Conservation (phyloP, 2,888 invertebrate genomes). For the Ommatoiulus sabulosus region DNA sequence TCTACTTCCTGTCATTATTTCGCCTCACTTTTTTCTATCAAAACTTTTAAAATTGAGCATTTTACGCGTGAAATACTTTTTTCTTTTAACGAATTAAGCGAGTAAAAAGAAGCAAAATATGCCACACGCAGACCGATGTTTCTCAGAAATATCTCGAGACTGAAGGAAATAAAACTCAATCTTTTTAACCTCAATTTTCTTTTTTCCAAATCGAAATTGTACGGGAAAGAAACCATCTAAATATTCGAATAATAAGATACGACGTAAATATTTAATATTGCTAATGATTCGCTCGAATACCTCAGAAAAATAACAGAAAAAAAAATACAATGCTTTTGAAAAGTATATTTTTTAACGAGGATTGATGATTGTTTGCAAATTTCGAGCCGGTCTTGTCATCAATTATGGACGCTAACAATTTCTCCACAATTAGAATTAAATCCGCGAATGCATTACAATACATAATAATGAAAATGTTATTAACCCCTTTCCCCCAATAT, state of each 20-base stretch:
- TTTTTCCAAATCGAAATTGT: too few species aligned
- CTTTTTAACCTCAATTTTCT: background rate
- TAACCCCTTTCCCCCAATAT: too few species aligned
- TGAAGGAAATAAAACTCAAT: background rate
- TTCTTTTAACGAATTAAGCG: background rate
- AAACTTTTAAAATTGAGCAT: background rate
- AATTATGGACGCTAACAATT: too few species aligned
- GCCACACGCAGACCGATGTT: background rate
- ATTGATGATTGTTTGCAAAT: background rate
- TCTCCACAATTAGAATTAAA: too few species aligned
- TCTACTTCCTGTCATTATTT: conserved; percentile 34
- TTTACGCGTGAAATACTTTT: background rate
- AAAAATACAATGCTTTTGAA: too few species aligned
- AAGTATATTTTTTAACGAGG: background rate
- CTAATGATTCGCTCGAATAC: too few species aligned
- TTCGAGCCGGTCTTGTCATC: background rate
- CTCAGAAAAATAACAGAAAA: too few species aligned
- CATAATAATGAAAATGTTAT: too few species aligned
- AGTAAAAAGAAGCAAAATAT: background rate
- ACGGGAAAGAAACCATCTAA: too few species aligned
- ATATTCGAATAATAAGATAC: too few species aligned
- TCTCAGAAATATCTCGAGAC: background rate
- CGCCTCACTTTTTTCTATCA: background rate
- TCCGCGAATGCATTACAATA: too few species aligned
- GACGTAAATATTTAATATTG: too few species aligned